phyloP scores from a whole-genome alignment of 2,888 invertebrate species.

The Amorpha juglandis region DNA sequence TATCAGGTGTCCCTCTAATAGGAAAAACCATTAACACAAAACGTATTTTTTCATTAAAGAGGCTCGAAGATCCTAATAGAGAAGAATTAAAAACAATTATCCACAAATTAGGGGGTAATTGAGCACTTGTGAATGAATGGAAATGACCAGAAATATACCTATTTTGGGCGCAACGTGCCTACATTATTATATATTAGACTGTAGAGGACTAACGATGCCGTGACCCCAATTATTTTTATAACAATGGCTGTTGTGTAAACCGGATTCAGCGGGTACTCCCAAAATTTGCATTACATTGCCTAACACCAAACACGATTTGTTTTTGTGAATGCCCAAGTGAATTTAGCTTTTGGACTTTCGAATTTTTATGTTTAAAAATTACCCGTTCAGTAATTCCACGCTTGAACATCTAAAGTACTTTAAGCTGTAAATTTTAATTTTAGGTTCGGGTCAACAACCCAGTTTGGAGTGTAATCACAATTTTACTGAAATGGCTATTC shows the following conservation, averaged over 20 bases:
- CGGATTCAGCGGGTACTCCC: constrained; percentile 58
- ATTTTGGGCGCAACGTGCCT: not conserved
- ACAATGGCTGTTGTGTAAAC: constrained; percentile 70
- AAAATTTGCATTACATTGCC: constrained; percentile 76
- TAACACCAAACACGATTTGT: constrained; percentile 67
- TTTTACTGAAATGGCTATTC: constrained; percentile 33
- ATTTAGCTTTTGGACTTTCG: constrained; percentile 48
- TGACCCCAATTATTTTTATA: constrained; percentile 77
- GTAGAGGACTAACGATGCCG: constrained; percentile 60
- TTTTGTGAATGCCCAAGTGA: constrained; percentile 61
- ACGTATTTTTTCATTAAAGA: not conserved
- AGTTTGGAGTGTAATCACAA: constrained; percentile 29
- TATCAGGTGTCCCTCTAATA: too few relatives aligned
- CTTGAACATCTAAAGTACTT: constrained; percentile 23
- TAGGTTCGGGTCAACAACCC: constrained; percentile 24
- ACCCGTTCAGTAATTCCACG: constrained; percentile 32
- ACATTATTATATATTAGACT: constrained; percentile 30
- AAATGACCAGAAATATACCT: constrained; percentile 24
- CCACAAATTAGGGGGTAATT: constrained; percentile 39
- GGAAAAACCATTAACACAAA: not conserved
- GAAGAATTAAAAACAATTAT: constrained; percentile 13
- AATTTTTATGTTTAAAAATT: constrained; percentile 61
- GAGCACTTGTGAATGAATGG: constrained; percentile 36
- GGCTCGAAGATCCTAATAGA: constrained; percentile 10
- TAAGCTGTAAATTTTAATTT: constrained; percentile 25